Evolutionary conservation across 1,140 invertebrate species (phyloP), one percentile per base, ranked within the genome.

Genomic region (Scaptomyza pallida): DNA sequence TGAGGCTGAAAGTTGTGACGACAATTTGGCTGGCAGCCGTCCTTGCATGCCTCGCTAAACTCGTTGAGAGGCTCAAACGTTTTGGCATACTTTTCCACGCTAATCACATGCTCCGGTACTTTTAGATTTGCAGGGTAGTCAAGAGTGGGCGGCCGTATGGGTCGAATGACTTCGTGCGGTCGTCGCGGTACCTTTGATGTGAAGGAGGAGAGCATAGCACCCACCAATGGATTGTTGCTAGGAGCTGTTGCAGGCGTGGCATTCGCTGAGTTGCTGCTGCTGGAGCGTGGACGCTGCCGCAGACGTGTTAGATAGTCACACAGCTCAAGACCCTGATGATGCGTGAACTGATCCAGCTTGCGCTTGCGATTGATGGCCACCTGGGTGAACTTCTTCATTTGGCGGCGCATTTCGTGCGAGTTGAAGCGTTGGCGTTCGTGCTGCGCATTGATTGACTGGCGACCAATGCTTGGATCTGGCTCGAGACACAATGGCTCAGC

Each of bases 401-500:
- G 95, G 75, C 95, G 93, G 64, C 95, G 93, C 63, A 97, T 93
- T 70, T 94, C 92, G 41, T 94, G 94, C 15, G 95, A 95, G 55
- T 95, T 96, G 52, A 97, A 94, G 15, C 96, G 92, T 74, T 95
- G 93, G 60, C 94, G 94, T 23, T 95, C 94, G 76, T 95, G 95
- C 78, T 96, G 95, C 21, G 97, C 90, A 69, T 94, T 93, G 47
- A 96, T 96, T 19, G 95, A 94, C 45, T 95, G 92, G 40, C 97
- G 92, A 21, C 95, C 95, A 13, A 97, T 94, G 17, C 95, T 93
- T 4, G 96, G 96, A 77, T 96, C 95, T 1, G 97, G 96, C 91
- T 98, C 96, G 12, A 98, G 92, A 90, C 97, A 98, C 2, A 99
- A 92, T 17, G 96, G 96, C 40, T 96, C 96, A 51, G 96, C 94